Percentiles rank a stretch among this genome's conserved stretches.
Evolutionary conservation across 2,888 invertebrate genomes (phyloP).

Genomic region (Troides helena): DNA sequence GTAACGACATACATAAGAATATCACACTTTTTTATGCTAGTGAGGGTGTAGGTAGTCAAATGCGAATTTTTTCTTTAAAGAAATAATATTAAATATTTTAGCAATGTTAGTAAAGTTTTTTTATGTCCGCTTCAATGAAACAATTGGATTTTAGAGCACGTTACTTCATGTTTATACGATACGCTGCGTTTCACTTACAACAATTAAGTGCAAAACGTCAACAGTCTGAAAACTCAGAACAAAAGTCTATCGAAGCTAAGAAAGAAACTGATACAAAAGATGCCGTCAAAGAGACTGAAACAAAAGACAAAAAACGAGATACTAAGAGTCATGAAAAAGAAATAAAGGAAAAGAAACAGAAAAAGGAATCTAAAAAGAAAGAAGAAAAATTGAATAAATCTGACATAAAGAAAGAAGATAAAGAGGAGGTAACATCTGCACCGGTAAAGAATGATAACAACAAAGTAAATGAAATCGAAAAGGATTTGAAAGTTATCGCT

Average conservation of each 20-base stretch:
- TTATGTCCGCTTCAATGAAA: not conserved
- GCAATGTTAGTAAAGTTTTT: not conserved
- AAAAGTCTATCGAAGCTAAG: constrained; percentile 66
- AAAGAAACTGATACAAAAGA: constrained; percentile 58
- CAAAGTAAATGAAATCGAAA: constrained; percentile 40
- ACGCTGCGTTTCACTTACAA: constrained; percentile 96
- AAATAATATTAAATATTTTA: too few relatives aligned
- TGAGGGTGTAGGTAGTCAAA: too few relatives aligned
- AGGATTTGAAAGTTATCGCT: constrained; percentile 30
- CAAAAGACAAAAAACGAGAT: constrained; percentile 43
- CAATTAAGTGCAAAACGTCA: constrained; percentile 88
- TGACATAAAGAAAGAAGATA: constrained; percentile 47
- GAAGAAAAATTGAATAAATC: constrained; percentile 49
- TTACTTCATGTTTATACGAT: constrained; percentile 97
- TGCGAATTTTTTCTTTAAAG: too few relatives aligned
- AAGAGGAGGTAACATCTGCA: constrained; percentile 33
- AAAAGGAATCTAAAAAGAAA: constrained; percentile 60
- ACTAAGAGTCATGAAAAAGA: constrained; percentile 57
- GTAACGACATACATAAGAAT: too few relatives aligned
- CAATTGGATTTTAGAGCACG: constrained; percentile 77
- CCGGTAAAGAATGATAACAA: constrained; percentile 41
- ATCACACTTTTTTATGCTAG: too few relatives aligned
- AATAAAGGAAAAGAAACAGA: constrained; percentile 51
- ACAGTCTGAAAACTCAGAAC: constrained; percentile 67
- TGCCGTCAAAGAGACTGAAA: constrained; percentile 55